Percentiles rank a stretch among this genome's conserved stretches.
Conservation (phyloP, 2,797 vertebrate species). For the Neomorphus geoffroyi region DNA sequence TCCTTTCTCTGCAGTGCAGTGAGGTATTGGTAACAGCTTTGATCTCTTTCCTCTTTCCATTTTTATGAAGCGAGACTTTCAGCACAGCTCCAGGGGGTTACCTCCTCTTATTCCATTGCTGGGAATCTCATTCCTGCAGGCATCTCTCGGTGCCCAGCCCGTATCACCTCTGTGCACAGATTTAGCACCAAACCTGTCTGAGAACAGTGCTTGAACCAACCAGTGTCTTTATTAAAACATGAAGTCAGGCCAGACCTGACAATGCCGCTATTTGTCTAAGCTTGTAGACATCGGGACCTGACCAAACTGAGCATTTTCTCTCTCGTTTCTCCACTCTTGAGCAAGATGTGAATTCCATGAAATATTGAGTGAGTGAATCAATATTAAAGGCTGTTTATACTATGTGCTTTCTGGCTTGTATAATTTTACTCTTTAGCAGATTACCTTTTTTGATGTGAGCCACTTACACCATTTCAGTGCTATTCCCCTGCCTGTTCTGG, state of each 20-base stretch:
- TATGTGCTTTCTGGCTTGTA: slow-evolving; percentile 27
- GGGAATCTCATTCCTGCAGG: background rate
- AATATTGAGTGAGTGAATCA: slow-evolving; percentile 58
- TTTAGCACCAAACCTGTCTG: background rate
- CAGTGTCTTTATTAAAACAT: slow-evolving; percentile 34
- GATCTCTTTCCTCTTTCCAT: background rate
- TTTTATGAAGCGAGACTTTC: background rate
- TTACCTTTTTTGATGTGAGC: background rate
- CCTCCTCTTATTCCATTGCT: rapidly evolving
- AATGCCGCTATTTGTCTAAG: background rate
- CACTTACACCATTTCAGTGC: background rate
- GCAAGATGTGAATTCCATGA: slow-evolving; percentile 35
- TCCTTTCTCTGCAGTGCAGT: background rate
- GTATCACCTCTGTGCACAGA: background rate
- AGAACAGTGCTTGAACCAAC: background rate
- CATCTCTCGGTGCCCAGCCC: background rate
- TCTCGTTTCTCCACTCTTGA: background rate
- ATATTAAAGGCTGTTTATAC: slow-evolving; percentile 59
- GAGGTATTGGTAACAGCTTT: background rate
- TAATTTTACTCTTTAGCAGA: slow-evolving; percentile 50
- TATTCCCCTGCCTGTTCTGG: background rate
- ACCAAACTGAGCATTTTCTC: slow-evolving; percentile 14
- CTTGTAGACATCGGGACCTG: background rate
- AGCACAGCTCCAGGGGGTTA: background rate
- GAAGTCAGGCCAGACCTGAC: background rate